These are phyloP conservation scores for Eutolmus rufibarbis DNA, from an alignment of 2,888 invertebrate species.

Conservation along the genomic window DNA sequence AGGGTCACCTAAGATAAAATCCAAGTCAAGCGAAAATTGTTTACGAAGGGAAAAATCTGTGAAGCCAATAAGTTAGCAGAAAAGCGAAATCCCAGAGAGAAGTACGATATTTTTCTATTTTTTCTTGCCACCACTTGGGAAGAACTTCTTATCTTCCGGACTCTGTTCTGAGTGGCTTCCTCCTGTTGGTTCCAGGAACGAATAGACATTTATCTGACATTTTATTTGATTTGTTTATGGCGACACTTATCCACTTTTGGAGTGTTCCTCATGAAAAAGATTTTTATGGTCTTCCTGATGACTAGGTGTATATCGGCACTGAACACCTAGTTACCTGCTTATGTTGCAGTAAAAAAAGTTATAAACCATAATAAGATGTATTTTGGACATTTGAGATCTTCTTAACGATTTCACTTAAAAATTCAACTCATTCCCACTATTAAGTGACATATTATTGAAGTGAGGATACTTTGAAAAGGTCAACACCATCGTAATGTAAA, in stretches of 20 bases:
- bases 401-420: not conserved
- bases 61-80: conserved; percentile 11
- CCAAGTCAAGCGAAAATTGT: conserved; percentile 11
- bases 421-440: not conserved
- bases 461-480: no score
- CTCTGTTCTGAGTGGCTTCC: not conserved
- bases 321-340: not conserved
- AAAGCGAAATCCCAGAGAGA: not conserved
- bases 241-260: conserved; percentile 14
- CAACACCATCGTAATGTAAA: no score
- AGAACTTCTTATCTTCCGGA: conserved; percentile 21
- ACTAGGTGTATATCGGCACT: not conserved
- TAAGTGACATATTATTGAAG: not conserved
- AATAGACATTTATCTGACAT: conserved; percentile 33
- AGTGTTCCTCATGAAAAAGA: not conserved
- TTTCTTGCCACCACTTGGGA: not conserved
- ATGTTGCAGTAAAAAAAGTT: not conserved
- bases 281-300: not conserved
- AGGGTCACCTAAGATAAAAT: conserved; percentile 7
- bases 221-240: conserved; percentile 31
- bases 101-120: not conserved
- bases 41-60: conserved; percentile 4
- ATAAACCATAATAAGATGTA: not conserved
- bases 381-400: not conserved
- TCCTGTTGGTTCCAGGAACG: not conserved